A percentile compares a stretch with the other conserved stretches of the same genome.
Conservation (phyloP, 2,888 invertebrate species). For the Tanytarsus gracilentus region DNA sequence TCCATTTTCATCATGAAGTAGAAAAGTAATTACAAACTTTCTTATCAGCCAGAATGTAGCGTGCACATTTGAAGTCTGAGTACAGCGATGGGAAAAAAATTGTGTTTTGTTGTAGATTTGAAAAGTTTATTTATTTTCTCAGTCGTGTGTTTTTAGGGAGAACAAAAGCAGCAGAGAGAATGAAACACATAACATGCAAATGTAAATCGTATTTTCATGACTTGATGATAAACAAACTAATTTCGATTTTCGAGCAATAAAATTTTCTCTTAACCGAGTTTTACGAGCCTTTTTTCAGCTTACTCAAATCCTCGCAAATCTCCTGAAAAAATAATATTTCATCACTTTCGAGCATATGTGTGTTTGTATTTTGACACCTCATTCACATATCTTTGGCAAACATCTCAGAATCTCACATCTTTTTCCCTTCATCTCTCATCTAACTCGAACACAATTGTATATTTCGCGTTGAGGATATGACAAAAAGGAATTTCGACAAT, state of each 20-base stretch:
- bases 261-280: conserved; percentile 2
- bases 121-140: conserved; percentile 11
- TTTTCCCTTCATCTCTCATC: background rate
- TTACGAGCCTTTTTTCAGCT: background rate
- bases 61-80: background rate
- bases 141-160: background rate
- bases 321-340: conserved; percentile 6
- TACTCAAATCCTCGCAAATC: background rate
- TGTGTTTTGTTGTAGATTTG: background rate
- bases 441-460: too few relatives aligned
- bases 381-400: conserved; percentile 15
- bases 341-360: conserved; percentile 4
- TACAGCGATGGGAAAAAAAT: background rate
- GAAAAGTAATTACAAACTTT: conserved; percentile 10
- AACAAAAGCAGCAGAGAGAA: background rate
- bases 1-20: background rate
- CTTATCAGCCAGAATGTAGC: conserved; percentile 7
- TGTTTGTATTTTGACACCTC: conserved; percentile 28
- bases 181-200: background rate
- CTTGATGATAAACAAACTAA: conserved; percentile 10
- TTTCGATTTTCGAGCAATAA: background rate
- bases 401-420: too few relatives aligned
- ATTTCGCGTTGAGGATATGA: too few relatives aligned
- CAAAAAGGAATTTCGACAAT: too few relatives aligned
- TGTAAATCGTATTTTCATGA: too few relatives aligned